Percentiles rank a stretch among this genome's conserved stretches.
Conservation (phyloP, 2,797 vertebrate species). For the Mionectes olivaceus region DNA sequence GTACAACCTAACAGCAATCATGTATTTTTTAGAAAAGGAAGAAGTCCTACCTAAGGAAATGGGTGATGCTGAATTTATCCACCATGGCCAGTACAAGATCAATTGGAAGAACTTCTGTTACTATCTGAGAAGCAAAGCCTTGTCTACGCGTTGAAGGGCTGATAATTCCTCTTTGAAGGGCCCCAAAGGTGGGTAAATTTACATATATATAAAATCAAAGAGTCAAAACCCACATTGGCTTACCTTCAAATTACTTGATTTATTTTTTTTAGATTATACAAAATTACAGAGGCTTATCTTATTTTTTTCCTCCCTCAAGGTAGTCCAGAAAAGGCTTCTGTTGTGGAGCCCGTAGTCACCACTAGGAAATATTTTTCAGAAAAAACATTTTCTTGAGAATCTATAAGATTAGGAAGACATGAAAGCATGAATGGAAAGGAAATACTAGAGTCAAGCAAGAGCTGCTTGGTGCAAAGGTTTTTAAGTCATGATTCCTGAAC, state of each 20-base stretch:
- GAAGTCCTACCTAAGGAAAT: neutral
- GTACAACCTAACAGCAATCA: neutral
- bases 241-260: neutral
- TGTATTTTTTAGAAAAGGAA: neutral
- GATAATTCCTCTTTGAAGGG: neutral
- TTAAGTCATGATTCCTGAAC: neutral
- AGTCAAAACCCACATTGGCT: neutral
- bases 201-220: neutral
- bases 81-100: neutral
- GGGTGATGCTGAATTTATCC: neutral
- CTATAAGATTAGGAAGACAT: neutral
- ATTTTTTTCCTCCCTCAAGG: accelerated
- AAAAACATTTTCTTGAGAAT: neutral
- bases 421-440: neutral
- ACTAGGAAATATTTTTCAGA: neutral
- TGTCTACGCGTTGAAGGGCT: neutral
- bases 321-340: neutral
- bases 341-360: neutral
- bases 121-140: neutral
- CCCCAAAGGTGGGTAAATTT: neutral
- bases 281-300: neutral
- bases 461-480: neutral
- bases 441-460: neutral
- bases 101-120: neutral
- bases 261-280: neutral